Conservation (phyloP, 2,113 vertebrate species). For the Bagarius yarrelli region DNA sequence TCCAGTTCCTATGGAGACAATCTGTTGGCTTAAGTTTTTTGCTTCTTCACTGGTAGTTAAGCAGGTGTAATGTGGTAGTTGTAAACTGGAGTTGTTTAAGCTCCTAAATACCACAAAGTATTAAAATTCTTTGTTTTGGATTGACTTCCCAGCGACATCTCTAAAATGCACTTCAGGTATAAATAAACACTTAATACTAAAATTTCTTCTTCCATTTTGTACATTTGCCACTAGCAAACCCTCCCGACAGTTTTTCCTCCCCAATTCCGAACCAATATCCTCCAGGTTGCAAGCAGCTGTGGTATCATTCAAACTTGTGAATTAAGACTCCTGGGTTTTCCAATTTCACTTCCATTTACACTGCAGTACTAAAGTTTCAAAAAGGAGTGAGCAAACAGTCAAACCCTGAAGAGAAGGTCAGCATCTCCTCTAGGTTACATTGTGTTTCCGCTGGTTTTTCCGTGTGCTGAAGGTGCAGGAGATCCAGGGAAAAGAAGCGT, state of each 20-base stretch:
- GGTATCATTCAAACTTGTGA: neutral
- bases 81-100: neutral
- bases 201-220: neutral
- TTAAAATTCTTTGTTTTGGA: neutral
- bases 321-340: neutral
- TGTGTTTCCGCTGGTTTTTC: neutral
- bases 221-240: neutral
- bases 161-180: neutral
- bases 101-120: neutral
- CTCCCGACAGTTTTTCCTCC: too few relatives aligned
- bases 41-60: neutral
- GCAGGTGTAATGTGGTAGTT: too few relatives aligned
- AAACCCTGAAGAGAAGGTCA: neutral
- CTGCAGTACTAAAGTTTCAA: too few relatives aligned
- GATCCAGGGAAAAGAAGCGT: too few relatives aligned
- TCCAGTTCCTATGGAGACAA: constrained; percentile 7
- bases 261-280: neutral
- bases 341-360: neutral
- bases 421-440: neutral
- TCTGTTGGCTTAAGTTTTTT: constrained; percentile 5
- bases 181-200: constrained; percentile 4
- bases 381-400: neutral
- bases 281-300: neutral
- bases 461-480: neutral
- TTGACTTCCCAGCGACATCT: neutral